Base-by-base conservation (phyloP, 2,888 invertebrate genomes). In the Argynnis bischoffii region DNA sequence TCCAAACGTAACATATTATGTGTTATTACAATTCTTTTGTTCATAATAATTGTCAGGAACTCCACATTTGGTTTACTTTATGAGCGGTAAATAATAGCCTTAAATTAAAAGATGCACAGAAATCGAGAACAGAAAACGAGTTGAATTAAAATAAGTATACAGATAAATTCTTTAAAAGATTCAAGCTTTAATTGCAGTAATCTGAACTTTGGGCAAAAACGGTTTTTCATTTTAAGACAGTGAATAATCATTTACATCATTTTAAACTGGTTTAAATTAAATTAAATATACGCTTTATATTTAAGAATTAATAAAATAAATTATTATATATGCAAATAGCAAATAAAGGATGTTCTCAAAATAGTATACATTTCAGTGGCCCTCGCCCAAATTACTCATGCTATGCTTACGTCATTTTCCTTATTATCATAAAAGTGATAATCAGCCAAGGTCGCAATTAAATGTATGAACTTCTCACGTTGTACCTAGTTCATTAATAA, bases 21-120 rank as follows among this genome's bases (percentile, higher is more conserved):
- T 63, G 31, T 64, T 56, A 47, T 67, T 57, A 41, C 54, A 70
- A 76, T 82, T 81, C 85, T 78, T 84, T 88, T 89, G 88, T 88
- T 84, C 80, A 74, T 68, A 73, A 69, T 80, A 84, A 84, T 81
- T 72, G 76, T 67, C 67, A 75, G 78, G 83, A 84, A 84, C 81
- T n/a, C 15, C 1, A 21, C 18, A 53, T 53, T 11, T 21, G 16
- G 53, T 21, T 53, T 8, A 14, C 8, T 4, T 41, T 46, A 56
- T 18, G 46, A 16, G 46, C 18, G 15, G 46, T 46, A 46, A 13
- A 56, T 13, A 35, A 16, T 46, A 46, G 35, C 6, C 15, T 18
- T 18, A 56, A 47, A 48, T 47, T 48, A 48, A 59, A 47, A 59
- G 6, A 35, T 35, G 11, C 11, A 11, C 35, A 11, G 11, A 41